Percentiles rank a stretch among this genome's conserved stretches.
Evolutionary conservation across 1,140 invertebrate species (phyloP).

Genomic region (Mesaphorura yosii): DNA sequence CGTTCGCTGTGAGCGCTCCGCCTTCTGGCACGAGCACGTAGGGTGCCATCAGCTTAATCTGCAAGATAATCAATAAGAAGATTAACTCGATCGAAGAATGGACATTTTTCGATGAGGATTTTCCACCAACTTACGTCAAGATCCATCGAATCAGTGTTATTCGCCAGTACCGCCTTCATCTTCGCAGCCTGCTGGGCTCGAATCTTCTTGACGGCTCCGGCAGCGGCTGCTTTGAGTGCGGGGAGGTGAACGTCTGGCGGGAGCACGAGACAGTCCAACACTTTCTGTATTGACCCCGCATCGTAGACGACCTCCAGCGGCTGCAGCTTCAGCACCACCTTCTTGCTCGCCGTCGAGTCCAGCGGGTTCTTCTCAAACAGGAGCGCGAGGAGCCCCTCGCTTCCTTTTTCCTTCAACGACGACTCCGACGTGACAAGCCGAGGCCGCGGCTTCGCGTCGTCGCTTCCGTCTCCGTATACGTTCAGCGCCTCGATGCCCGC

Average conservation of each 20-base stretch:
- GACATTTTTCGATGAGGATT: neutral
- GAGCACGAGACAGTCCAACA: neutral
- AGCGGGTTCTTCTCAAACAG: neutral
- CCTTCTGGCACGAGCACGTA: neutral
- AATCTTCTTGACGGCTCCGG: no score
- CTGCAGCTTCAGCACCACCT: neutral
- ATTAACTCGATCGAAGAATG: neutral
- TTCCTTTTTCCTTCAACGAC: neutral
- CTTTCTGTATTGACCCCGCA: neutral
- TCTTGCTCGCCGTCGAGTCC: neutral
- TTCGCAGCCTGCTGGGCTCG: neutral
- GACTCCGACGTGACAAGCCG: neutral
- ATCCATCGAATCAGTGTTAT: neutral
- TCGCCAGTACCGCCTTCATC: neutral
- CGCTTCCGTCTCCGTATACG: neutral
- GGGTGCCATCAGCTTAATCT: neutral
- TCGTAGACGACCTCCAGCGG: neutral
- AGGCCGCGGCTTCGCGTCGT: neutral
- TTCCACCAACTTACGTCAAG: neutral
- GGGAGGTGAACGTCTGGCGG: neutral
- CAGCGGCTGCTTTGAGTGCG: no score
- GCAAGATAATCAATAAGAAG: no score
- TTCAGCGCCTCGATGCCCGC: neutral
- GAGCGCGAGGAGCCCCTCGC: neutral
- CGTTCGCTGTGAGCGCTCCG: neutral